Base-by-base conservation (phyloP, 2,888 invertebrate species). In the Polydrusus cervinus region DNA sequence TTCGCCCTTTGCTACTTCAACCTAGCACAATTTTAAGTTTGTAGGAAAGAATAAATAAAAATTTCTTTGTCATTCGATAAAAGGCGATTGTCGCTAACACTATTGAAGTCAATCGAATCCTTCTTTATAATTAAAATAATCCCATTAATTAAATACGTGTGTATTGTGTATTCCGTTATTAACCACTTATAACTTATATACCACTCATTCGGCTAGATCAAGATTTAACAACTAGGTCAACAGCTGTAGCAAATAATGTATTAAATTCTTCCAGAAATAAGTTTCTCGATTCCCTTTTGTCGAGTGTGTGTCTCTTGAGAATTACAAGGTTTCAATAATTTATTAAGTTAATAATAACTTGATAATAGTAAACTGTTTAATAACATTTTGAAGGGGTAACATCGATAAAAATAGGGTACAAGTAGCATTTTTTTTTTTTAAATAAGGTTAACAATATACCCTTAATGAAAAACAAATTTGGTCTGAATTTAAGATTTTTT, bases 171-270 rank as follows among this genome's bases (percentile, higher is more conserved):
- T 7, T 18, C 1, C 16, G 51, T 51, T 51, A 51, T 18, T 51
- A 51, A 51, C 51, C 51, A 51, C 51, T 11, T 20, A 51, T 51
- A 18, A 8, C n/a, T 16, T 6, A 16, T 3, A 65, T 65, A 49
- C 49, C 57, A 72, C 47, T 57, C 55, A 20, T 66, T 65, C 43
- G 47, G 57, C 64, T 47, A 43, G 57, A 60, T 51, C 51, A 20
- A 51, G 53, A 53, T 53, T 49, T 45, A 45, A 45, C 13, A 74
- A 70, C 40, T 74, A 34, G 74, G 70, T 74, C 74, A 70, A 65
- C 74, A 74, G 65, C 62, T 74, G 70, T 34, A 62, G 62, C 60
- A 34, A 70, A 65, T 70, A 74, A 65, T 66, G n/a, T 38, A 49
- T 60, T 62, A 53, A 74, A 70, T 74, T 74, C 53, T 61, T 68